Evolutionary conservation across 2,888 invertebrate genomes (phyloP), one percentile per base, ranked within the genome.

Genomic region (Perithous albicinctus): DNA sequence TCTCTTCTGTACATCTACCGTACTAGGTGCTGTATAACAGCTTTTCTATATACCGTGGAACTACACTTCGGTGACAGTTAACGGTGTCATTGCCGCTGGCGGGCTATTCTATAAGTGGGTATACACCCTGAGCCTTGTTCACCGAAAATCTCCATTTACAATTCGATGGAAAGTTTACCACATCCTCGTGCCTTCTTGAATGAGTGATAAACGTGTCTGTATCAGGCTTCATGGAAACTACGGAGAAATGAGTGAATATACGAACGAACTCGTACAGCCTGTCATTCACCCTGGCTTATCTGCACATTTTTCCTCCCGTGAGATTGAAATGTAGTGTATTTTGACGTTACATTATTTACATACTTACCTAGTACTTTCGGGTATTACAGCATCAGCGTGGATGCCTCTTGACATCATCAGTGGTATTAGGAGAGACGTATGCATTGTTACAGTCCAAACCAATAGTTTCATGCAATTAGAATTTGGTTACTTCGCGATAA

Each of bases 281-380:
- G 41, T 15, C 12, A 43, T 15, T 43, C 43, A 43, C 43, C 2
- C 4, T 43, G 5, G 6, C 43, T 43, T 15, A 18, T 20, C 48
- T 48, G 8, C 8, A 48, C n/a, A n/a, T 15, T n/a, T 15, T 43
- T 43, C n/a, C 15, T n/a, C 43, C 5, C 5, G 48, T 2, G 48
- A 20, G 7, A 46, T 6, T 18, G 46, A 46, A 18, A 46, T 46
- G 0, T 6, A 46, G 46, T 15, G 12, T 46, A 18, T 46, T 46
- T n/a, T n/a, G n/a, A n/a, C n/a, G n/a, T n/a, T n/a, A n/a, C n/a
- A n/a, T 46, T 3, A 46, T 46, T 20, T 20, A 20, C 23, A 46
- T 64, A 76, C 73, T 84, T 83, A 80, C 48, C 59, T 69, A 35
- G 67, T 67, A 80, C 79, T 80, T 80, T 70, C 69, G 64, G 64